phyloP scores from a whole-genome alignment of 2,888 invertebrate genomes.

The Megalurothrips usitatus region DNA sequence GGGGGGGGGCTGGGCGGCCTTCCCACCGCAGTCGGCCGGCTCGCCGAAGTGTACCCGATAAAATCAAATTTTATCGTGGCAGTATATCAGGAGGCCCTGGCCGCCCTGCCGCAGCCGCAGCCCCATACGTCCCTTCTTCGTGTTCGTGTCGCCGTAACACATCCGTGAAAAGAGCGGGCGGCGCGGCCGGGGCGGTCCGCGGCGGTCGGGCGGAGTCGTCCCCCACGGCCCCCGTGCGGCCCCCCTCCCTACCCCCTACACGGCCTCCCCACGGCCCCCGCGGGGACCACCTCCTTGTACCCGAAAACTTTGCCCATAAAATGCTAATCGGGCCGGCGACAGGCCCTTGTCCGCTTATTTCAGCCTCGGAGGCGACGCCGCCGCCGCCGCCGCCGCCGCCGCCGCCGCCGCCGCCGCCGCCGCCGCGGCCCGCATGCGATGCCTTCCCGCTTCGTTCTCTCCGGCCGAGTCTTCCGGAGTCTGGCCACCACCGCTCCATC shows the following conservation, averaged over 20 bases:
- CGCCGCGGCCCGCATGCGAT: not conserved
- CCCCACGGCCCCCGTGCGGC: not conserved
- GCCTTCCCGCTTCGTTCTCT: not conserved
- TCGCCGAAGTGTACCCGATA: slow-evolving; percentile 8
- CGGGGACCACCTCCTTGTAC: not conserved
- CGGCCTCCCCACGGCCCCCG: not conserved
- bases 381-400: not conserved
- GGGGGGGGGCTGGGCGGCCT: not conserved
- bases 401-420: not conserved
- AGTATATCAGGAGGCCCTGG: not conserved
- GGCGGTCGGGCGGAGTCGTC: not conserved
- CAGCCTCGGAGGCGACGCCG: not conserved
- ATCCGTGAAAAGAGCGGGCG: slow-evolving; percentile 2
- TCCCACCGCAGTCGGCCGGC: not conserved
- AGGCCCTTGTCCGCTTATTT: not conserved
- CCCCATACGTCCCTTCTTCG: slow-evolving; percentile 10
- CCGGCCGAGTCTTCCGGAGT: not conserved
- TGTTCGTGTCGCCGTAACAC: slow-evolving; percentile 7
- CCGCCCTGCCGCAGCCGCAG: not conserved
- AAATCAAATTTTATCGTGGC: slow-evolving; percentile 25
- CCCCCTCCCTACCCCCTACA: not conserved
- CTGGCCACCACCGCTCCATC: not conserved
- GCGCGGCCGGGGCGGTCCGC: not conserved
- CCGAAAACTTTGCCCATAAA: slow-evolving; percentile 14
- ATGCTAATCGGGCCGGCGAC: slow-evolving; percentile 15